Evolutionary conservation across 2,113 vertebrate genomes (phyloP).

Genomic region (Myrmecobius fasciatus): DNA sequence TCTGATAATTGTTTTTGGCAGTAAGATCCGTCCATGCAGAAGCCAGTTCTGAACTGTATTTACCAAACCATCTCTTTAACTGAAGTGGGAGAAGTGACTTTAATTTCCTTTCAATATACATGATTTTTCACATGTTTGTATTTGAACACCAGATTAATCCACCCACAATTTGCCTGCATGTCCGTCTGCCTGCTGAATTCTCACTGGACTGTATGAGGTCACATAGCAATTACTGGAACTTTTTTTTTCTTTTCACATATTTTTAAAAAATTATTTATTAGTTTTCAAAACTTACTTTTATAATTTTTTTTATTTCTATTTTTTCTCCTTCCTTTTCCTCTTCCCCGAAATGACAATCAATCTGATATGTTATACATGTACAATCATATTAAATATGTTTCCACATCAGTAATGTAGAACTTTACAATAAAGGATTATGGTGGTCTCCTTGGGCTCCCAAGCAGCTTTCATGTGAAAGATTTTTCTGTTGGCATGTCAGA

Average conservation of each 20-base stretch:
- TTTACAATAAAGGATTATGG: neutral
- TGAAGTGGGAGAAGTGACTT: neutral
- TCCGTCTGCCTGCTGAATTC: neutral
- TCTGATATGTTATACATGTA: no score
- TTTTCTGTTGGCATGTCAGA: neutral
- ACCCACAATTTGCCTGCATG: constrained; percentile 41
- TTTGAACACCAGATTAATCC: constrained; percentile 19
- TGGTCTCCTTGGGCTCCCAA: neutral
- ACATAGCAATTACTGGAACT: neutral
- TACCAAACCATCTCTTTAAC: neutral
- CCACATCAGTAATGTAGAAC: neutral
- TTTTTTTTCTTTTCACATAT: no score
- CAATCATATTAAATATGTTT: no score
- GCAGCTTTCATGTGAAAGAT: neutral
- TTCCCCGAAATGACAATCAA: no score
- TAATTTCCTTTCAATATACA: neutral
- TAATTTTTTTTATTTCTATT: no score
- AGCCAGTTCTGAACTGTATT: neutral
- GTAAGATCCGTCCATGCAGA: neutral
- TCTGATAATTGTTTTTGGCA: neutral
- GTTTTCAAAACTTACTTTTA: no score
- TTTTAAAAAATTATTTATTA: no score
- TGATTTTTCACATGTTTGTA: neutral
- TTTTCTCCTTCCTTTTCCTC: no score
- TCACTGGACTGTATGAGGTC: accelerated